Evolutionary conservation across 2,888 invertebrate genomes (phyloP).

Genomic region (Lycia hirtaria): DNA sequence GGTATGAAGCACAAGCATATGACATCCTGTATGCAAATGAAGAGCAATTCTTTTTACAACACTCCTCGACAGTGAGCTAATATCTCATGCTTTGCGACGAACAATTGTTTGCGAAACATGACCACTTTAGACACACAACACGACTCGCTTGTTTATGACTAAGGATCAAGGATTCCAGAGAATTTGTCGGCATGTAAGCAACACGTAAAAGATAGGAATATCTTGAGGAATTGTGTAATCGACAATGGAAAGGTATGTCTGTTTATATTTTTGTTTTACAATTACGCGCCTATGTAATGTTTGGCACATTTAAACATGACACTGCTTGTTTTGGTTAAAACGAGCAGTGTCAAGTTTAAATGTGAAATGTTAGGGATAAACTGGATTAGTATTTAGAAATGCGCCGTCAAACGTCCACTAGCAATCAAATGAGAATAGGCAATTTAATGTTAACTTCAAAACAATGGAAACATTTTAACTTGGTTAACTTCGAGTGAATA

Average conservation of each 20-base stretch:
- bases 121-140: conserved; percentile 46
- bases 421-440: not conserved
- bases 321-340: too few species aligned
- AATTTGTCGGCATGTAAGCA: conserved; percentile 23
- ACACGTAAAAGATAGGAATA: not conserved
- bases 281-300: too few species aligned
- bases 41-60: conserved; percentile 34
- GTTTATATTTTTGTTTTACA: too few species aligned
- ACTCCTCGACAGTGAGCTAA: conserved; percentile 25
- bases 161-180: conserved; percentile 54
- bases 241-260: too few species aligned
- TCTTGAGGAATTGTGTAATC: too few species aligned
- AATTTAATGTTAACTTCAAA: conserved; percentile 23
- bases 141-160: conserved; percentile 55
- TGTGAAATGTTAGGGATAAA: too few species aligned
- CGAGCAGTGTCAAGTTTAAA: too few species aligned
- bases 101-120: conserved; percentile 36
- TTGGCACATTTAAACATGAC: too few species aligned
- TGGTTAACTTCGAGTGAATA: conserved; percentile 47
- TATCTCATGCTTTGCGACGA: conserved; percentile 24
- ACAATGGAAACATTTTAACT: conserved; percentile 54
- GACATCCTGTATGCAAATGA: conserved; percentile 25
- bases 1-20: not conserved
- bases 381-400: not conserved
- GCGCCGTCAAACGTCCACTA: not conserved